Percentiles rank a stretch among this genome's conserved stretches.
Conservation (phyloP, 2,888 invertebrate species). For the Phengaris arion region DNA sequence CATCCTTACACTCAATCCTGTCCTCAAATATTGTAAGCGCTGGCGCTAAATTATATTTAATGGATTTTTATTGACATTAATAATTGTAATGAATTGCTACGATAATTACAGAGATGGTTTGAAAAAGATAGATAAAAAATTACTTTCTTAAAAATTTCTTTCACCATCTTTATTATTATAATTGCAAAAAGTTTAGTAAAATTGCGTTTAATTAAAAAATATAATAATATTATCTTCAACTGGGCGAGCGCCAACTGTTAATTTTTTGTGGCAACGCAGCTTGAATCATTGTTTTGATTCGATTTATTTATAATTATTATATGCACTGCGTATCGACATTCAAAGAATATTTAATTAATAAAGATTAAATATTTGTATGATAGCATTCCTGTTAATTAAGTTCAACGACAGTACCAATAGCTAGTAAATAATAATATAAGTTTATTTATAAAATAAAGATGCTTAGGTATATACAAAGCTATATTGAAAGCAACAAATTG, state of each 20-base stretch:
- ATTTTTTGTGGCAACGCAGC: background rate
- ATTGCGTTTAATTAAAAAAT: background rate
- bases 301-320: background rate
- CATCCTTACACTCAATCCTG: background rate
- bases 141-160: no score
- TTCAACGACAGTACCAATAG: no score
- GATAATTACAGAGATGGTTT: no score
- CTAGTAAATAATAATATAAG: no score
- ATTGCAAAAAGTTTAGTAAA: background rate
- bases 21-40: background rate
- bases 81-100: no score
- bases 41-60: background rate
- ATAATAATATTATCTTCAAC: background rate
- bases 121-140: no score
- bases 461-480: no score
- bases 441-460: background rate
- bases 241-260: background rate
- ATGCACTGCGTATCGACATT: background rate
- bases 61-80: background rate
- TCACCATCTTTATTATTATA: no score
- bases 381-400: background rate
- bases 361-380: background rate
- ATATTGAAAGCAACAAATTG: background rate
- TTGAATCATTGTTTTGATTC: slow-evolving; percentile 2
- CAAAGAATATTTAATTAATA: background rate